Evolutionary conservation across 2,113 vertebrate genomes (phyloP).

Genomic region (Sitta europaea): DNA sequence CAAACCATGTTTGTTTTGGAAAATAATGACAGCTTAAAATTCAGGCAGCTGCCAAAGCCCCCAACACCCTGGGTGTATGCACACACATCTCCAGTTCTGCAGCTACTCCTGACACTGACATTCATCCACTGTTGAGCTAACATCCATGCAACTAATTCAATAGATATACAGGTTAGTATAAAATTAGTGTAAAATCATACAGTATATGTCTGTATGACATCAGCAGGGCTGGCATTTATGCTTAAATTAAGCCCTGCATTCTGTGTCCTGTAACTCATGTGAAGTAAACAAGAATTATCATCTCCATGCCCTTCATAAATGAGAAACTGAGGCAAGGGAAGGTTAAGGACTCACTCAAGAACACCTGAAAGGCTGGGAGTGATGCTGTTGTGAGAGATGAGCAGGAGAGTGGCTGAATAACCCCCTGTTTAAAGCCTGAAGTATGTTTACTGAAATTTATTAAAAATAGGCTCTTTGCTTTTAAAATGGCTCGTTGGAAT

Average conservation of each 20-base stretch:
- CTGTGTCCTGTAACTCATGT: neutral
- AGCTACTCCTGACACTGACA: neutral
- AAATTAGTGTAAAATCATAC: neutral
- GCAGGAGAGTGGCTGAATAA: neutral
- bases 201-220: neutral
- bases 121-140: neutral
- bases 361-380: neutral
- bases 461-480: neutral
- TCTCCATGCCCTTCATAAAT: neutral
- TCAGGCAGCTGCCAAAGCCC: neutral
- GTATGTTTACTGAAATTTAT: neutral
- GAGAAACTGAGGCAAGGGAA: conserved; percentile 16
- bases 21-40: neutral
- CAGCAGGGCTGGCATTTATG: neutral
- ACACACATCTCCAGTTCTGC: neutral
- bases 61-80: neutral
- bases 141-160: neutral
- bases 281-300: neutral
- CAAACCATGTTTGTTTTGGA: neutral
- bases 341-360: neutral
- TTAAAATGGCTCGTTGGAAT: neutral
- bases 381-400: neutral
- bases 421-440: neutral
- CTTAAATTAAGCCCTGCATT: neutral
- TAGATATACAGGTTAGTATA: neutral